Evolutionary conservation across 2,797 vertebrate genomes (phyloP).

Genomic region (Galaxias olidus): DNA sequence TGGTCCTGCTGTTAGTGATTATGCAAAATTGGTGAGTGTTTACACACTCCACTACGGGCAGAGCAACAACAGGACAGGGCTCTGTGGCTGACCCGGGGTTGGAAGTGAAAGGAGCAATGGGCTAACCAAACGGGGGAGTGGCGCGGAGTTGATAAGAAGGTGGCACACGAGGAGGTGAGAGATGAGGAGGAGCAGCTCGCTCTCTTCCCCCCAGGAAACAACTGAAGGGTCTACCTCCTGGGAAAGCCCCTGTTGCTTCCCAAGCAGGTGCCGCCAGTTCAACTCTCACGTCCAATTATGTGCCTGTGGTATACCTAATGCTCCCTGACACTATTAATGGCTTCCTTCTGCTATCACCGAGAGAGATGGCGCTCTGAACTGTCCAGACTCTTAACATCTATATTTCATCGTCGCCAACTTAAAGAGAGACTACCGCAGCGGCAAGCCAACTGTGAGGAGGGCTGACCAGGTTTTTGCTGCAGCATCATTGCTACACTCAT

Average conservation of each 20-base stretch:
- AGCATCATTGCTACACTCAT: conserved; percentile 63
- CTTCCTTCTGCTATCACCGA: conserved; percentile 79
- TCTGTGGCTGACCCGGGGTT: background rate
- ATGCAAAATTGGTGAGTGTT: conserved; percentile 77
- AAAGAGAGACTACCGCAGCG: conserved; percentile 56
- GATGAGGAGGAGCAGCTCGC: no score
- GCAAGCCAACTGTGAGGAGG: conserved; percentile 44
- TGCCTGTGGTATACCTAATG: conserved; percentile 75
- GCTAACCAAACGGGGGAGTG: conserved; percentile 31
- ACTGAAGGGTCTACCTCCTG: conserved; percentile 55
- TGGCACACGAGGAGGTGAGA: no score
- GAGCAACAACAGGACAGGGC: conserved; percentile 32
- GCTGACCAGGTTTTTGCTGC: conserved; percentile 46
- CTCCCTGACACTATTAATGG: conserved; percentile 82
- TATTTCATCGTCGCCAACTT: conserved; percentile 76
- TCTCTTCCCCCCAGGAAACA: conserved; percentile 43
- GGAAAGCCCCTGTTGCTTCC: conserved; percentile 67
- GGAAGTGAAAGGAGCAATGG: conserved; percentile 48
- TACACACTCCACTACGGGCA: conserved; percentile 67
- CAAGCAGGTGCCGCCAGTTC: conserved; percentile 77
- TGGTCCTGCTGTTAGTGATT: conserved; percentile 80
- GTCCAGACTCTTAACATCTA: conserved; percentile 79
- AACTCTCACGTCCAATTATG: conserved; percentile 78
- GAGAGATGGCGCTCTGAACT: conserved; percentile 77
- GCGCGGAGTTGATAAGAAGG: background rate